Conservation (phyloP, 2,797 vertebrate genomes). For the Oreonectes daqikongensis region DNA sequence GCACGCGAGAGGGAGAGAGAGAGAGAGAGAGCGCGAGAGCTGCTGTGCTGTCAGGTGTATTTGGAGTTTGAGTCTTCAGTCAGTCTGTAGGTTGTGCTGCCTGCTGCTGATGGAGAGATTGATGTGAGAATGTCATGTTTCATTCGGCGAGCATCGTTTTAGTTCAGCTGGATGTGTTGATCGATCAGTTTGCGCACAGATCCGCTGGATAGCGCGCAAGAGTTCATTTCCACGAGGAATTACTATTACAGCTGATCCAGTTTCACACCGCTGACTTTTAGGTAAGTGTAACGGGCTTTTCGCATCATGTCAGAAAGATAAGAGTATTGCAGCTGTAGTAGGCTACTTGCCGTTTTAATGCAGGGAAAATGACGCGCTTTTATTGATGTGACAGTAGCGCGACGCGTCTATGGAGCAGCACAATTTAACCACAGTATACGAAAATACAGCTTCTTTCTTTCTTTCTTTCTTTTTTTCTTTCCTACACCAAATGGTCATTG, state of each 20-base stretch:
- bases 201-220: background rate
- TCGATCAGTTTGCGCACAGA: background rate
- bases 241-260: background rate
- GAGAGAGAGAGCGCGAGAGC: background rate
- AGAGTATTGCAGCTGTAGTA: background rate
- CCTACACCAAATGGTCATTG: background rate
- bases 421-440: background rate
- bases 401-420: background rate
- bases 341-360: background rate
- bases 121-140: constrained; percentile 3
- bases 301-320: background rate
- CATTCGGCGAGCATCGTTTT: background rate
- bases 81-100: background rate
- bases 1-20: background rate
- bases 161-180: background rate
- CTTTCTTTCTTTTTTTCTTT: constrained; percentile 7
- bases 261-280: background rate
- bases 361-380: background rate
- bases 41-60: constrained; percentile 8
- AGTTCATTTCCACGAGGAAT: background rate
- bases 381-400: background rate
- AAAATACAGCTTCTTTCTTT: background rate
- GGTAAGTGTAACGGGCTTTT: constrained; percentile 7
- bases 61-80: constrained; percentile 14
- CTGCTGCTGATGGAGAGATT: background rate